Evolutionary conservation across 2,888 invertebrate genomes (phyloP), one percentile per base, ranked within the genome.

Genomic region (Homarus gammarus): DNA sequence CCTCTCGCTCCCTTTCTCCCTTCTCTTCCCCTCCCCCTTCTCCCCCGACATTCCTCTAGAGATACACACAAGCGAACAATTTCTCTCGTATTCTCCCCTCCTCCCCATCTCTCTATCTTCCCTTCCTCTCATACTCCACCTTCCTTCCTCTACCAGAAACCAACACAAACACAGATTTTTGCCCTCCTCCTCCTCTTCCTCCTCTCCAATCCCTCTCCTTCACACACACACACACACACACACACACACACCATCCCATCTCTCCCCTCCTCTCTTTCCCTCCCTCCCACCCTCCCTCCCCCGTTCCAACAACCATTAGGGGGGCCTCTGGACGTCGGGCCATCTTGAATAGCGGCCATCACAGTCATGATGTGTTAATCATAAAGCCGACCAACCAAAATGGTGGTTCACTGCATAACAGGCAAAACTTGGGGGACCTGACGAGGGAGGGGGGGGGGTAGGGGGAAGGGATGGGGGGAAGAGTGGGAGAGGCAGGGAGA

Each of bases 321-420:
- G 33, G 56, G 33, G 56, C 70, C 86, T 61, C 27, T 70, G 83
- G 51, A 83, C 72, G 83, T 79, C 86, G 27, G 61, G 36, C 33
- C 78, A 64, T 5, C 79, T 38, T 86, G 86, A 86, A 86, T 79
- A 72, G 78, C 68, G 56, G 36, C 86, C 86, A 86, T 86, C 86
- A 86, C 68, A 44, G 70, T 86, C 70, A 78, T 86, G 79, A 86
- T 70, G 79, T 77, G 78, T 86, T 86, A 86, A 86, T 86, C 86
- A 86, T 79, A 79, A 79, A 79, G 79, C 40, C 49, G 38, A 12
- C 15, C 38, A 36, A 31, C 49, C 79, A 86, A 86, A 86, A 86
- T 86, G 86, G 86, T 33, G 79, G 70, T n/a, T 61, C 3, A 12
- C 51, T 72, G 70, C 72, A 44, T 72, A 83, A 18, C n/a, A 83